Percentiles rank a stretch among this genome's conserved stretches.
Conservation (phyloP, 2,113 vertebrate species). For the Mugil cephalus region DNA sequence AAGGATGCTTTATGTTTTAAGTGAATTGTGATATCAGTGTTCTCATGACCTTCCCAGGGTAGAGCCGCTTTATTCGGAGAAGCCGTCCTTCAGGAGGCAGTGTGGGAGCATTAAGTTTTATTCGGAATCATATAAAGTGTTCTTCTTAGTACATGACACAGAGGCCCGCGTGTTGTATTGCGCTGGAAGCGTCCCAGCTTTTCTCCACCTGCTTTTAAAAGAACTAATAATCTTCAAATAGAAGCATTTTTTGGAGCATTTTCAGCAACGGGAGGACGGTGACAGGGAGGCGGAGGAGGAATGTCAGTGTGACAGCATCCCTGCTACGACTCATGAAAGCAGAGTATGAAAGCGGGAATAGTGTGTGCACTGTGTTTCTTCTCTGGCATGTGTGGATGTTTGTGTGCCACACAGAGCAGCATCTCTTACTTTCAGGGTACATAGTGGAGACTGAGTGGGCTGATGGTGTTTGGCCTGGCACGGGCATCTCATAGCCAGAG, state of each 20-base stretch:
- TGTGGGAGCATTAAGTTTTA: constrained; percentile 17
- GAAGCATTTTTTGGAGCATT: constrained; percentile 10
- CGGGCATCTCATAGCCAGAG: too few relatives aligned
- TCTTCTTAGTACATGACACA: constrained; percentile 10
- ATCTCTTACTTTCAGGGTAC: constrained; percentile 18
- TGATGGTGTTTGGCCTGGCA: constrained; percentile 33
- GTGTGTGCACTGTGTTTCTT: constrained; percentile 5
- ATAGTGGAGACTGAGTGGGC: constrained; percentile 12
- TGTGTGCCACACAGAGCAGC: constrained; percentile 29
- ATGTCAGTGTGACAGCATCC: constrained; percentile 6
- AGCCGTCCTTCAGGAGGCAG: background rate
- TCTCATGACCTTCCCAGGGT: constrained; percentile 14
- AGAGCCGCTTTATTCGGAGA: constrained; percentile 7
- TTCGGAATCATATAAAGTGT: background rate
- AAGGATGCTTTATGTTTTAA: constrained; percentile 8
- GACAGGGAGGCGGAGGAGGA: constrained; percentile 25
- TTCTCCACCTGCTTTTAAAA: constrained; percentile 19
- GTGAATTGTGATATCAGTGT: constrained; percentile 2
- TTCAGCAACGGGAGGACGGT: constrained; percentile 21
- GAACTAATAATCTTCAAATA: constrained; percentile 21
- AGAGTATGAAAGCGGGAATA: constrained; percentile 12
- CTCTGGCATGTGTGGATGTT: constrained; percentile 27
- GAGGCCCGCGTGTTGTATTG: background rate
- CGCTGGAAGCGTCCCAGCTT: constrained; percentile 19
- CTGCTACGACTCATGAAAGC: constrained; percentile 19